Conservation (phyloP, 2,888 invertebrate species). For the Diplolepis rosae region DNA sequence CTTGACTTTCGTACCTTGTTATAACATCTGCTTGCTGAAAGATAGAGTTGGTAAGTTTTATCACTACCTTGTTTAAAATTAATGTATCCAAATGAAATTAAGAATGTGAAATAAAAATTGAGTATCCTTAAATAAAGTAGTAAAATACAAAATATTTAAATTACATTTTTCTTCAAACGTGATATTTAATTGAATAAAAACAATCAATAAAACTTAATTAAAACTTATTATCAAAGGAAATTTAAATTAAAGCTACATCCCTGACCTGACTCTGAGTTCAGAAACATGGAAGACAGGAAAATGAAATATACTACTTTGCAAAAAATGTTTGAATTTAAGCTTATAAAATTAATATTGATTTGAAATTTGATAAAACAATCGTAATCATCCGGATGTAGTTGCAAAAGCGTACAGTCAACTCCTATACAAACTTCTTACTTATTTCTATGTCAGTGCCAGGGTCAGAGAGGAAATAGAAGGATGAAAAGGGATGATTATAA, state of each 20-base stretch:
- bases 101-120: too few species aligned
- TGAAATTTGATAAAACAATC: background rate
- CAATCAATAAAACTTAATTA: background rate
- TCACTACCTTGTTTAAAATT: too few species aligned
- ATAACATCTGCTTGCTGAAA: slow-evolving; percentile 59
- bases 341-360: background rate
- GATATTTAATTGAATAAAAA: too few species aligned
- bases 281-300: too few species aligned
- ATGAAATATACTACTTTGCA: background rate
- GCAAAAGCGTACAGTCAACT: background rate
- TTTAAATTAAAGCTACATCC: background rate
- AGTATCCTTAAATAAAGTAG: too few species aligned
- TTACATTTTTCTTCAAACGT: too few species aligned
- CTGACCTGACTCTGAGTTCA: background rate
- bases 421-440: background rate
- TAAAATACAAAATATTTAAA: too few species aligned
- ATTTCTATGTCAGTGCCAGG: background rate
- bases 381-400: background rate
- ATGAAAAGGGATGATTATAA: background rate
- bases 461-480: background rate
- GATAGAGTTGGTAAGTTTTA: too few species aligned
- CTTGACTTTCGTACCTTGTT: slow-evolving; percentile 51
- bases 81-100: too few species aligned
- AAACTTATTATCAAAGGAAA: background rate
- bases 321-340: background rate